Evolutionary conservation across 2,113 vertebrate genomes (phyloP).

Genomic region (Carassius carassius): DNA sequence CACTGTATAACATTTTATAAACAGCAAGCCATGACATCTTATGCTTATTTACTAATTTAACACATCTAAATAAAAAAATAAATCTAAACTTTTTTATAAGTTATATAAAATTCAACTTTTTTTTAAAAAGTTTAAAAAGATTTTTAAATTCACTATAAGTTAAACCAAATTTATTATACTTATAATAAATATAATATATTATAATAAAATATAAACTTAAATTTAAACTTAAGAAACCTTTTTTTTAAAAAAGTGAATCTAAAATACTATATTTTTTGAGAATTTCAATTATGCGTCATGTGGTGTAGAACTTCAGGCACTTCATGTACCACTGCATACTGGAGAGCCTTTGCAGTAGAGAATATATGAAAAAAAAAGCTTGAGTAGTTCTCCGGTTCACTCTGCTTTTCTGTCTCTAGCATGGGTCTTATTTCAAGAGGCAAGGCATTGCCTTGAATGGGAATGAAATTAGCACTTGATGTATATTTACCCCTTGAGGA

Average conservation of each 20-base stretch:
- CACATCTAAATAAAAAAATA: too few relatives aligned
- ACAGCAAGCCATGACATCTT: too few relatives aligned
- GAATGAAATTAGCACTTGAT: constrained; percentile 53
- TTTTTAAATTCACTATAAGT: too few relatives aligned
- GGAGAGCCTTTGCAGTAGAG: background rate
- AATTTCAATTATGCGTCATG: background rate
- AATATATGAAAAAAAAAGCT: background rate
- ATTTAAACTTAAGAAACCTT: too few relatives aligned
- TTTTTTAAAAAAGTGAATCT: background rate
- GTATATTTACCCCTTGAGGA: constrained; percentile 49
- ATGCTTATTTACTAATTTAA: too few relatives aligned
- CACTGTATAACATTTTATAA: background rate
- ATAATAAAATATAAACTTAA: too few relatives aligned
- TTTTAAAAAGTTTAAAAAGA: too few relatives aligned
- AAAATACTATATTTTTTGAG: background rate
- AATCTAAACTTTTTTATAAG: too few relatives aligned
- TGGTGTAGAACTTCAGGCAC: background rate
- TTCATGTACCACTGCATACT: background rate
- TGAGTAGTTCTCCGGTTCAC: background rate
- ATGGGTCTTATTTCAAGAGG: background rate
- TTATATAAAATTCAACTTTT: too few relatives aligned
- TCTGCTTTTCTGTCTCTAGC: background rate
- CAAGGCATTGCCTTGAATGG: constrained; percentile 14
- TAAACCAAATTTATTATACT: too few relatives aligned
- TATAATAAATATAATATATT: too few relatives aligned